Evolutionary conservation across 1,140 invertebrate species (phyloP), one percentile per base, ranked within the genome.

Genomic region (Calycopis cecrops): DNA sequence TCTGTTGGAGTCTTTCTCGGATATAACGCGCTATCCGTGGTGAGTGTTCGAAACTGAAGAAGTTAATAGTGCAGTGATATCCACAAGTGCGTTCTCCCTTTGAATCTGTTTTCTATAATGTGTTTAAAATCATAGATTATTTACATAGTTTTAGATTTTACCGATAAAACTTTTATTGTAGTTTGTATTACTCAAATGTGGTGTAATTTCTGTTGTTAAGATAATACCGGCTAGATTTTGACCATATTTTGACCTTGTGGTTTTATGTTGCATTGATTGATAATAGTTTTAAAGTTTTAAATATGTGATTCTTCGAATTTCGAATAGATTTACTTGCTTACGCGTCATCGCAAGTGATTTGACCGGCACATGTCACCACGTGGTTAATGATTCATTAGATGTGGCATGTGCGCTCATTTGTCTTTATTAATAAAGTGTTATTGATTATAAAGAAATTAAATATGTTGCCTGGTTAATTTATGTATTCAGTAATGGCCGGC

Each of bases 1-100:
- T 88, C 84, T 87, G 81, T 88, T 82, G 80, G 84, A 85, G 83
- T 84, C 81, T 86, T 81, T 85, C 78, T 85, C 83, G 83, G 86
- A 81, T 85, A 77, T 67, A 76, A 84, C 80, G 81, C 77, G 80
- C 69, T 67, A 76, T 85, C 81, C 84, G 84, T 84, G 81, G 81
- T 87, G 84, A 85, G 84, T 85, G 84, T 87, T 74, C 62, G 40
- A 53, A 28, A 42, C 33, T 44, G 67, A 76, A 79, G 64, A 76
- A 71, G 68, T 67, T 67, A 58, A 73, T 71, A 68, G 80, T 84
- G 80, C 69, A 81, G 80, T 86, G 81, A 54, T 59, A 65, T 59
- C 35, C 40, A 50, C 33, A 68, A 78, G 74, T 79, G 73, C 62
- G 64, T 61, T 64, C 55, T 55, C 57, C 44, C 56, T 59, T 57